Evolutionary conservation across 2,797 vertebrate genomes (phyloP).

Genomic region (Pangasius macronema): DNA sequence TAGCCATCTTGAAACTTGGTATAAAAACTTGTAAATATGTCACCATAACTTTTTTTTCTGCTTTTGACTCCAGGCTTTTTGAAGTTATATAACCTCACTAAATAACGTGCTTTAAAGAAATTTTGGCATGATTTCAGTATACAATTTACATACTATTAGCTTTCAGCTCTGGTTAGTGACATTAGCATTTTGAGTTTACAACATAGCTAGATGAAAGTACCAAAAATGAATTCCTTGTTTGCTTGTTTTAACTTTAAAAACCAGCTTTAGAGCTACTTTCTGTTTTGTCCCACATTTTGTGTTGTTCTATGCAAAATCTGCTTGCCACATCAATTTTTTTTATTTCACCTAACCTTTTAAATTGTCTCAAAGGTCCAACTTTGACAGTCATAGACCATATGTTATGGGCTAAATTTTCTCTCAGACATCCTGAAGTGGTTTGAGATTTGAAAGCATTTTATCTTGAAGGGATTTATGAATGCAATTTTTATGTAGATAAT

Average conservation of each 20-base stretch:
- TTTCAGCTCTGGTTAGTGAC: not conserved
- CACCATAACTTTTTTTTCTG: not conserved
- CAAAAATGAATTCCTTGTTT: not conserved
- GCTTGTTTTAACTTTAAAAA: not conserved
- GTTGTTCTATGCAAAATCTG: not conserved
- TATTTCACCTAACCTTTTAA: not conserved
- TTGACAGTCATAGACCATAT: not conserved
- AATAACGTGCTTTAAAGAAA: slow-evolving; percentile 1
- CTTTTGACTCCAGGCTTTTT: not conserved
- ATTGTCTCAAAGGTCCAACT: not conserved
- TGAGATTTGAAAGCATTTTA: not conserved
- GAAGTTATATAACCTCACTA: not conserved
- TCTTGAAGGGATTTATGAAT: slow-evolving; percentile 7
- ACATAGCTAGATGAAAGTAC: not conserved
- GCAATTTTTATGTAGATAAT: not conserved
- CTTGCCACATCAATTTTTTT: not conserved
- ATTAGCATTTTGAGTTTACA: slow-evolving; percentile 1
- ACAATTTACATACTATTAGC: not conserved
- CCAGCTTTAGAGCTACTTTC: not conserved
- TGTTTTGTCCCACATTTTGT: not conserved
- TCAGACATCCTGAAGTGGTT: not conserved
- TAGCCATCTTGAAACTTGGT: not conserved
- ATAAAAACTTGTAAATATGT: not conserved
- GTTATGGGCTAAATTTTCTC: not conserved
- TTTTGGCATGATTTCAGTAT: not conserved